Conservation (phyloP, 2,888 invertebrate species). For the Drosophila nr. medialis region DNA sequence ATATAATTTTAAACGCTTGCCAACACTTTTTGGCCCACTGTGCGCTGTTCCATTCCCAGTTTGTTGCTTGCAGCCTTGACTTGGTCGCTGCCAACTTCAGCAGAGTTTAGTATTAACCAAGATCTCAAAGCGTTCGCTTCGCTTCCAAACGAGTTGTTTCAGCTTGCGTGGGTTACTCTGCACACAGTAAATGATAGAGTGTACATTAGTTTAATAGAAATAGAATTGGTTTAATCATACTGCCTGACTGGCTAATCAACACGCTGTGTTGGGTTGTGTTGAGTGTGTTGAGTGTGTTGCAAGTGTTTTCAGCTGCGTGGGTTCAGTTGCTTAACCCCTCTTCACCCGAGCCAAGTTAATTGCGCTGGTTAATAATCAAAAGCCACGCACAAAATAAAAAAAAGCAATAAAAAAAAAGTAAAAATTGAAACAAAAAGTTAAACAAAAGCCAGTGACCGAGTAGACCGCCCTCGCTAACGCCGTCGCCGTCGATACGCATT, state of each 20-base stretch:
- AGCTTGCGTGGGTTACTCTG: slow-evolving; percentile 20
- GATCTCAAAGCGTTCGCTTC: slow-evolving; percentile 69
- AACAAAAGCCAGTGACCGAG: slow-evolving; percentile 71
- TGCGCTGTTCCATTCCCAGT: slow-evolving; percentile 52
- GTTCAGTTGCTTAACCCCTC: slow-evolving; percentile 39
- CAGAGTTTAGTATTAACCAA: slow-evolving; percentile 72
- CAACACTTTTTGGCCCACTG: slow-evolving; percentile 36
- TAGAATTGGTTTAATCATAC: slow-evolving; percentile 4
- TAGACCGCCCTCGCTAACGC: slow-evolving; percentile 38
- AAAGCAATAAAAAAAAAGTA: neutral
- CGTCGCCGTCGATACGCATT: slow-evolving; percentile 65
- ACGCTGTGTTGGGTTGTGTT: neutral
- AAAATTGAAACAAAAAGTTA: slow-evolving; percentile 22
- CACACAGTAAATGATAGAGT: slow-evolving; percentile 24
- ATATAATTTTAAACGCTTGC: neutral
- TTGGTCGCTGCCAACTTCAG: slow-evolving; percentile 51
- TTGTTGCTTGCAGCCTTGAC: slow-evolving; percentile 44
- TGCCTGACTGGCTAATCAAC: slow-evolving; percentile 33
- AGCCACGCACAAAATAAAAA: slow-evolving; percentile 2
- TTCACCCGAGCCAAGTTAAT: slow-evolving; percentile 44
- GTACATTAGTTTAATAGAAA: slow-evolving; percentile 28
- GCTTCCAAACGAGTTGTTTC: slow-evolving; percentile 17
- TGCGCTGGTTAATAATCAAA: slow-evolving; percentile 57
- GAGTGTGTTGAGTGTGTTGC: slow-evolving; percentile 19
- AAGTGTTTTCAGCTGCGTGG: slow-evolving; percentile 57